Base-by-base conservation (phyloP, 2,797 vertebrate species). In the Psittacula derbiana region DNA sequence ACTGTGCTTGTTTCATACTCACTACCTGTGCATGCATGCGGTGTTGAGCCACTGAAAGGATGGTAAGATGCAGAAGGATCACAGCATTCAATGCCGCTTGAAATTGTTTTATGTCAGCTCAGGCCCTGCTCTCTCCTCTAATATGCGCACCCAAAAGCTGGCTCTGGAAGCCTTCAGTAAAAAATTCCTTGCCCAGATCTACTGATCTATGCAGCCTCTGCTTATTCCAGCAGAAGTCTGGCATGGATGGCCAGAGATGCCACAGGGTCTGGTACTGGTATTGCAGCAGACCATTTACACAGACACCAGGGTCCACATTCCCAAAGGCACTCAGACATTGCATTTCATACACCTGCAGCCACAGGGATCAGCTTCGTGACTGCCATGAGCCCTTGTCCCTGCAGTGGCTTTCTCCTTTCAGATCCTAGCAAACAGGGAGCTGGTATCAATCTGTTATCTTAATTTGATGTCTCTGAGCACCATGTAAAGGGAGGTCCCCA, bases 11-110 rank as follows among this genome's bases (percentile, higher is more conserved):
- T 82, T 49, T 57, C 28, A 53, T 53, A 46, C 31, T 21, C 33
- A 3, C 62, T 74, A 53, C 36, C 84, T 40, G 6, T 11, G n/a
- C 6, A 2, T 3, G 24, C 8, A 7, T 2, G 17, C 3, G 5
- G 52, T 27, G 25, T 17, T 41, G 71, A 91, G 69, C 53, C 0
- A 18, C 62, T 72, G 70, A 71, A 88, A 86, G 19, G 58, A 52
- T 8, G 61, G 36, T 8, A 64, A 88, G 53, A 33, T 31, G 38
- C 31, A 62, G 73, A 31, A 69, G 6, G 70, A 75, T 40, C 36
- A 40, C 55, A 36, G 55, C 33, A 58, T 58, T 58, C n/a, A 36
- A 3, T 16, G 19, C n/a, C 1, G 1, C 33, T 19, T 62, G 62
- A 30, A 72, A 23, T 4, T 55, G 24, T 46, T 28, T 80, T 75